Evolutionary conservation across 2,113 vertebrate species (phyloP).

Genomic region (Ciconia boyciana): DNA sequence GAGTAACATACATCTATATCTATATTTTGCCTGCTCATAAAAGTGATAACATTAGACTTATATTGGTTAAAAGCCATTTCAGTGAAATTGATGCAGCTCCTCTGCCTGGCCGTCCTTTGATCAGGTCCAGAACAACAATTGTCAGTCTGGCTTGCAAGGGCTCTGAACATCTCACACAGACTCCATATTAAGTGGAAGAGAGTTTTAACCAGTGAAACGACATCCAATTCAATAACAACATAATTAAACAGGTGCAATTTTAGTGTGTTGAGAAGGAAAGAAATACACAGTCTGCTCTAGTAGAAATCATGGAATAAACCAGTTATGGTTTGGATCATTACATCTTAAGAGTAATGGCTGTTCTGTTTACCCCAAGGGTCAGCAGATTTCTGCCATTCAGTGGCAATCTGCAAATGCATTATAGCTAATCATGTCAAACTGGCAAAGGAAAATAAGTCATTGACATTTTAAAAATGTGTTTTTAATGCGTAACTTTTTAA

Average conservation of each 20-base stretch:
- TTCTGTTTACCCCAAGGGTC: conserved; percentile 40
- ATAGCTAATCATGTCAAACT: not conserved
- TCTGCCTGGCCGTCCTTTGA: not conserved
- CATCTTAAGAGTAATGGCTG: conserved; percentile 19
- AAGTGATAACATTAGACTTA: not conserved
- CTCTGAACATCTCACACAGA: not conserved
- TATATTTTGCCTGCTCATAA: not conserved
- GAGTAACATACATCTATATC: not conserved
- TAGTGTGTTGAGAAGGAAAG: not conserved
- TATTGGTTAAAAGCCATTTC: not conserved
- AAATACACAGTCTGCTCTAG: not conserved
- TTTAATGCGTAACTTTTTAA: not conserved
- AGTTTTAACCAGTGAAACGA: not conserved
- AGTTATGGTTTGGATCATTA: conserved; percentile 19
- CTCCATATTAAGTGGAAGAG: not conserved
- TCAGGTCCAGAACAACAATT: not conserved
- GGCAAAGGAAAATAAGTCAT: not conserved
- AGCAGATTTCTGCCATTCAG: conserved; percentile 25
- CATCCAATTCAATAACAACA: not conserved
- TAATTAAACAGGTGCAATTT: conserved; percentile 40
- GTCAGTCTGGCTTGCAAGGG: not conserved
- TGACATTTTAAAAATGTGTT: not conserved
- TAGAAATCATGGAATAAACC: not conserved
- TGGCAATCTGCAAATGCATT: conserved; percentile 29
- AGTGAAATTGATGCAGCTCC: not conserved